These are phyloP conservation scores for Gallinago paraguaiae DNA, from an alignment of 2,113 vertebrate genomes.

Conservation along the genomic window DNA sequence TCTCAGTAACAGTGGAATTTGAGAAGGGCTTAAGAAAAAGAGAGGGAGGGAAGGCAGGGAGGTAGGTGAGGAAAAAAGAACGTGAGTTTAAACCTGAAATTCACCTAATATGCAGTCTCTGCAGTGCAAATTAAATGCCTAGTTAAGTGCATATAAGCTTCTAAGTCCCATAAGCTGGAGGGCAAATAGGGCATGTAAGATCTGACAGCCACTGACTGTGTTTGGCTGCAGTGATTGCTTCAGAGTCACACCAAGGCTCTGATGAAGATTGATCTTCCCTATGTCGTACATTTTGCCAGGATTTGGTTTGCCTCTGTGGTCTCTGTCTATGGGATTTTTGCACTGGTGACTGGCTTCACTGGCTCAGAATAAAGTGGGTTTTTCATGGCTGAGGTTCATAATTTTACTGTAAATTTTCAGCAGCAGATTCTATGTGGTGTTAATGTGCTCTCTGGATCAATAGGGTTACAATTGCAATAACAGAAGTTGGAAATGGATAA, in stretches of 20 bases:
- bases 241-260: neutral
- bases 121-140: neutral
- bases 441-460: neutral
- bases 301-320: neutral
- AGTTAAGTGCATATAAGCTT: neutral
- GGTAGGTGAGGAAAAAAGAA: neutral
- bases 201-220: neutral
- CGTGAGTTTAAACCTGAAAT: neutral
- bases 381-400: neutral
- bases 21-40: neutral
- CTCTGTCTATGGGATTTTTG: neutral
- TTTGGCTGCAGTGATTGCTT: neutral
- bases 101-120: neutral
- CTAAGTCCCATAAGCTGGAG: neutral
- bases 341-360: neutral
- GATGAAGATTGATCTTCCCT: neutral
- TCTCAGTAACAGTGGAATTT: neutral
- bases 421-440: neutral
- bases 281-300: neutral
- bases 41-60: neutral
- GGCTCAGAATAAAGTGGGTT: neutral
- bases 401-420: neutral
- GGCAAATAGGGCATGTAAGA: neutral
- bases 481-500: neutral
- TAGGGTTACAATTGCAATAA: neutral